phyloP scores from a whole-genome alignment of 2,888 invertebrate genomes.

The Cryptus armator region DNA sequence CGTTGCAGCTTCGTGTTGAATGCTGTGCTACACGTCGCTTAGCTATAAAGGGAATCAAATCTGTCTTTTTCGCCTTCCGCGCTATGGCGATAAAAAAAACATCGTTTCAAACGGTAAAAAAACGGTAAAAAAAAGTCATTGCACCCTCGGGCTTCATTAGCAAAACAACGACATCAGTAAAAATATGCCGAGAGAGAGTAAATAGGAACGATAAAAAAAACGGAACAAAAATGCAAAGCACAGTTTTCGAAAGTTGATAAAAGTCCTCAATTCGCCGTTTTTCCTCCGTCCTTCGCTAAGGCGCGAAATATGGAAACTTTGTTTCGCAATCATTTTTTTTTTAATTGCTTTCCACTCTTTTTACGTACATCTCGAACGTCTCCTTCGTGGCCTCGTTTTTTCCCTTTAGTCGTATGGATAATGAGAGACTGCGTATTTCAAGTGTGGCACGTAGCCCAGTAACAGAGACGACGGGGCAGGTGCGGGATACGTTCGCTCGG shows the following conservation, averaged over 20 bases:
- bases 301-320: slow-evolving; percentile 4
- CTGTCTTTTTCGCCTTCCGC: not conserved
- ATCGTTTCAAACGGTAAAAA: slow-evolving; percentile 1
- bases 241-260: not conserved
- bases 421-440: not conserved
- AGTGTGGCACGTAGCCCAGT: not conserved
- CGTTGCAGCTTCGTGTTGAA: slow-evolving; percentile 1
- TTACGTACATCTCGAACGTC: slow-evolving; percentile 15
- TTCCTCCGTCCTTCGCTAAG: not conserved
- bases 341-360: not conserved
- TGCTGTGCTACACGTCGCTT: not conserved
- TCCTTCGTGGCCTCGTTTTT: slow-evolving; percentile 53
- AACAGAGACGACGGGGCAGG: slow-evolving; percentile 2
- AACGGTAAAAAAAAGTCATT: slow-evolving; percentile 34
- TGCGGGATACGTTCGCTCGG: slow-evolving; percentile 3
- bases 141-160: slow-evolving; percentile 38
- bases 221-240: not conserved
- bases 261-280: not conserved
- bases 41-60: slow-evolving; percentile 1
- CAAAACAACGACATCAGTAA: not conserved
- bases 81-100: slow-evolving; percentile 23
- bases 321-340: not conserved
- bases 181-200: slow-evolving; percentile 13
- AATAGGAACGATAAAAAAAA: slow-evolving; percentile 19
- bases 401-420: slow-evolving; percentile 14